Evolutionary conservation across 2,888 invertebrate genomes (phyloP).

Genomic region (Rhagium mordax): DNA sequence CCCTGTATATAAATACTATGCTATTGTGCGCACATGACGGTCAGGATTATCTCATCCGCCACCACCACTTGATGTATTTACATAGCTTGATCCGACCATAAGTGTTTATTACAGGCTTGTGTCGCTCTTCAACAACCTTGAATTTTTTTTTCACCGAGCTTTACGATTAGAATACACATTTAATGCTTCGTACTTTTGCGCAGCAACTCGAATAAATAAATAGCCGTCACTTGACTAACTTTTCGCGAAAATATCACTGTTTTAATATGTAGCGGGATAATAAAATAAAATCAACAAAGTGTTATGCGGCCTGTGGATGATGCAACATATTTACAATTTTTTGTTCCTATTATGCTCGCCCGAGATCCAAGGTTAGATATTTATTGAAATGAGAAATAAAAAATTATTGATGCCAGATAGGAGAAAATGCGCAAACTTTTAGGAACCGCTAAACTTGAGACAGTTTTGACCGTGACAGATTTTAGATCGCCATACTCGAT

Average conservation of each 20-base stretch:
- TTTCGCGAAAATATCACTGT: neutral
- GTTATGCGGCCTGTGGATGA: neutral
- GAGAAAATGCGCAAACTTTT: neutral
- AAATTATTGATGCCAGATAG: conserved; percentile 1
- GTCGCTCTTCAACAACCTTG: neutral
- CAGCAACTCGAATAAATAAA: neutral
- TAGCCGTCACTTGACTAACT: neutral
- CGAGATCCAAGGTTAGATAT: conserved; percentile 2
- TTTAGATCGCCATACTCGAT: no score
- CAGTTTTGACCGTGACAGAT: neutral
- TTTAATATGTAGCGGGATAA: neutral
- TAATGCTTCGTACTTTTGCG: neutral
- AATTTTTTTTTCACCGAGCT: neutral
- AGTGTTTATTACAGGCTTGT: neutral
- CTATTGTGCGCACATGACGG: neutral
- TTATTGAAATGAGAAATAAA: neutral
- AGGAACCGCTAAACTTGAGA: neutral
- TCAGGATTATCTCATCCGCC: neutral
- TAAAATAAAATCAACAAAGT: neutral
- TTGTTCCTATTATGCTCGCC: conserved; percentile 18
- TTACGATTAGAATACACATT: neutral
- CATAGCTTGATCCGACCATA: neutral
- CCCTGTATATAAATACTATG: neutral
- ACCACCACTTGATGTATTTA: neutral
- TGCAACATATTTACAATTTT: conserved; percentile 13